These are phyloP conservation scores for Helicoverpa armigera DNA, from an alignment of 1,140 invertebrate genomes.

Conservation along the genomic window DNA sequence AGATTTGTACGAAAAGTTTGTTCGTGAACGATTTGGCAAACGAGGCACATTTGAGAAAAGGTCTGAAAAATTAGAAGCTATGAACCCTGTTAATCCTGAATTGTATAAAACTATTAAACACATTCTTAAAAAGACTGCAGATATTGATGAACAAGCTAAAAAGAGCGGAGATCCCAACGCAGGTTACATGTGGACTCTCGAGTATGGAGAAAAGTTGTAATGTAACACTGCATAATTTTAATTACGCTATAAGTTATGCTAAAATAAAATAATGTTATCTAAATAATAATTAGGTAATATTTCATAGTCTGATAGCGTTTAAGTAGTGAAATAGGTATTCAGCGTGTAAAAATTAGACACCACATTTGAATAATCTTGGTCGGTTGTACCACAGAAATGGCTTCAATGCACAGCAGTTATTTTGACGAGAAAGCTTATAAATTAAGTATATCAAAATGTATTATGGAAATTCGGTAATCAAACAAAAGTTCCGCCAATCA, in stretches of 20 bases:
- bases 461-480: too few species aligned
- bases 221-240: background rate
- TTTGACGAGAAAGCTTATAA: background rate
- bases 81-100: constrained; percentile 61
- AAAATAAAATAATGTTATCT: constrained; percentile 7
- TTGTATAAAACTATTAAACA: constrained; percentile 74
- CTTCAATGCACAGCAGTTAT: constrained; percentile 5
- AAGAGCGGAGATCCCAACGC: constrained; percentile 79
- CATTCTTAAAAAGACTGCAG: constrained; percentile 77
- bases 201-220: constrained; percentile 78
- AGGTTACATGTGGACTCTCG: constrained; percentile 86
- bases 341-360: background rate
- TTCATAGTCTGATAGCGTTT: constrained; percentile 32
- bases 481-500: too few species aligned
- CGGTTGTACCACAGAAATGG: background rate
- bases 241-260: background rate
- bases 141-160: constrained; percentile 75
- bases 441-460: too few species aligned
- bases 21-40: constrained; percentile 80
- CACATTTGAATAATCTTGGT: background rate
- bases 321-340: constrained; percentile 10
- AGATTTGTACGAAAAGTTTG: constrained; percentile 81
- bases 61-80: constrained; percentile 67
- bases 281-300: background rate
- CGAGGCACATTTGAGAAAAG: constrained; percentile 66